These are phyloP conservation scores for Dioctria linearis DNA, from an alignment of 2,888 invertebrate genomes.

Conservation along the genomic window DNA sequence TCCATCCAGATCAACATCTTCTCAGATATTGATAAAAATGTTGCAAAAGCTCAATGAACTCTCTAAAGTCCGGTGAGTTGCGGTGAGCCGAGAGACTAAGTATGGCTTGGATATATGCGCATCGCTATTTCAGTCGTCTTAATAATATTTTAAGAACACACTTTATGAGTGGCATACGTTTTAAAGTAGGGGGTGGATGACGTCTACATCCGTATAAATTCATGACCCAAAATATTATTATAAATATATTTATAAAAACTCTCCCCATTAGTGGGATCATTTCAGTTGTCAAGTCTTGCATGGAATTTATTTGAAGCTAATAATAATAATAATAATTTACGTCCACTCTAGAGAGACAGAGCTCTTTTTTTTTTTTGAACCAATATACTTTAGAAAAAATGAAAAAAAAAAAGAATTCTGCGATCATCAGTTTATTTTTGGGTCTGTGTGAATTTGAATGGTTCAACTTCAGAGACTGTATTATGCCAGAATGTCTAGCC, in stretches of 20 bases:
- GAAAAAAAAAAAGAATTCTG: background rate
- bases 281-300: slow-evolving; percentile 10
- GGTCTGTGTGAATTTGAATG: slow-evolving; percentile 5
- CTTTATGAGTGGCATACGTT: slow-evolving; percentile 29
- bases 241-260: too few species aligned
- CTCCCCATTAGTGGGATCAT: slow-evolving; percentile 6
- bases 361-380: slow-evolving; percentile 20
- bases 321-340: too few species aligned
- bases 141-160: slow-evolving; percentile 13
- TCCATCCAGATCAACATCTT: background rate
- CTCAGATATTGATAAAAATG: background rate
- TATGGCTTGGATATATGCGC: background rate
- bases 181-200: slow-evolving; percentile 37
- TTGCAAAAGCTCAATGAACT: slow-evolving; percentile 34
- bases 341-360: background rate
- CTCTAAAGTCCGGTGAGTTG: background rate
- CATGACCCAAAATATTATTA: background rate
- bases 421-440: slow-evolving; percentile 43
- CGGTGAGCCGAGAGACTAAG: too few species aligned
- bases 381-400: background rate
- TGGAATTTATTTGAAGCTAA: background rate
- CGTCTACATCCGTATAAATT: background rate
- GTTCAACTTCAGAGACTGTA: slow-evolving; percentile 1
- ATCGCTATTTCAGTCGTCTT: slow-evolving; percentile 1
- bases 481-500: slow-evolving; percentile 47